Conservation (phyloP, 2,113 vertebrate species). For the Helogale parvula region DNA sequence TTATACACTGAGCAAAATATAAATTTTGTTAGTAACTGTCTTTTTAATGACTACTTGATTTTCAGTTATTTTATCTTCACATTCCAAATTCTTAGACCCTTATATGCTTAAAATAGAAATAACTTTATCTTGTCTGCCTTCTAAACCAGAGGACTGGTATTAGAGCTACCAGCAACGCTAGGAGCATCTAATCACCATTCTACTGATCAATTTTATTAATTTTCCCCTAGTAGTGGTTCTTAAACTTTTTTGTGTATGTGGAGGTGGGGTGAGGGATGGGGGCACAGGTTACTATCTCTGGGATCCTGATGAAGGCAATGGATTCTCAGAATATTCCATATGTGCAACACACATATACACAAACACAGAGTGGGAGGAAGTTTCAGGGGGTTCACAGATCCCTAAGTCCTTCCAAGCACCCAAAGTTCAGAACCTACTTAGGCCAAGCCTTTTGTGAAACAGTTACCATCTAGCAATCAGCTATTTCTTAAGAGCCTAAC, state of each 20-base stretch:
- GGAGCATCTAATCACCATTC: background rate
- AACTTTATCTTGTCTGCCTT: background rate
- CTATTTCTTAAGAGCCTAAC: background rate
- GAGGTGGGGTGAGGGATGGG: background rate
- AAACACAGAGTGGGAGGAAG: background rate
- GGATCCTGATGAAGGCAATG: constrained; percentile 1
- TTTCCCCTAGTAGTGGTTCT: background rate
- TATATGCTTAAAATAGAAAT: background rate
- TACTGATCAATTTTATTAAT: background rate
- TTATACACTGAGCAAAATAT: background rate
- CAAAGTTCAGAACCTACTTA: background rate
- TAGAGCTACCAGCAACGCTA: background rate
- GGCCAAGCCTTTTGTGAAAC: background rate
- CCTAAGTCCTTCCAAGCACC: background rate
- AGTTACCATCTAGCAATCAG: background rate
- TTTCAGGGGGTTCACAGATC: background rate
- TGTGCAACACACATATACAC: background rate
- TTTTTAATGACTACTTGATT: background rate
- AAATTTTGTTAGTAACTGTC: background rate
- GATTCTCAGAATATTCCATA: background rate
- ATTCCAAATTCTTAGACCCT: background rate
- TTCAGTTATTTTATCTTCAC: background rate
- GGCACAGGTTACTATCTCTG: background rate
- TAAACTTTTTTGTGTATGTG: background rate
- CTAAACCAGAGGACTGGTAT: background rate